Evolutionary conservation across 2,797 vertebrate species (phyloP).

Genomic region (Ctenopoma multispine): DNA sequence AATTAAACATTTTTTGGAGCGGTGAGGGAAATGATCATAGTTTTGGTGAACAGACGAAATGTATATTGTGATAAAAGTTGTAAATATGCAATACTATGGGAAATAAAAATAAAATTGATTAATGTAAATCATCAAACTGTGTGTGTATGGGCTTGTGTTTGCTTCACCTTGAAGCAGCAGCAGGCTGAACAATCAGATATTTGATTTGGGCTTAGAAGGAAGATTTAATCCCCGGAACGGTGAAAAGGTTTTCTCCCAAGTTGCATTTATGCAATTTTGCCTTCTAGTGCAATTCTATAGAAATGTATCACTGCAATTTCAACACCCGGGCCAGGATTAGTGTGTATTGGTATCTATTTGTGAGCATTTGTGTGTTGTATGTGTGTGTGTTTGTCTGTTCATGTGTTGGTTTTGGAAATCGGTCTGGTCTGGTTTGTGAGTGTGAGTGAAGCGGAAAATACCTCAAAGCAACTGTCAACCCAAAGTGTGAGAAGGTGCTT

Average conservation of each 20-base stretch:
- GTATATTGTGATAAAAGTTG: constrained; percentile 47
- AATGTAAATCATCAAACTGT: constrained; percentile 68
- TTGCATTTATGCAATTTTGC: constrained; percentile 84
- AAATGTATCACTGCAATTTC: constrained; percentile 79
- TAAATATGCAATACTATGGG: constrained; percentile 39
- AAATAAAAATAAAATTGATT: constrained; percentile 62
- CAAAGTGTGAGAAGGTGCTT: constrained; percentile 65
- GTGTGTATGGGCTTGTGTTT: constrained; percentile 49
- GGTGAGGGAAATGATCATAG: constrained; percentile 44
- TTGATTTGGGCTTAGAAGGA: constrained; percentile 83
- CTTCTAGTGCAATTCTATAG: constrained; percentile 82
- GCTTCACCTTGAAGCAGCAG: constrained; percentile 75
- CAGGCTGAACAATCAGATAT: constrained; percentile 82
- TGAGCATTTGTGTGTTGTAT: constrained; percentile 51
- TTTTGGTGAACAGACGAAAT: constrained; percentile 52
- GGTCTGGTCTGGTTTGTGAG: constrained; percentile 51
- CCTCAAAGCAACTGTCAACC: constrained; percentile 76
- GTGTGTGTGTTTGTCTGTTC: constrained; percentile 30
- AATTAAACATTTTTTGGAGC: constrained; percentile 60
- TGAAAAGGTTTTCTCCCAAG: constrained; percentile 82
- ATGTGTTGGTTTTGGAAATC: constrained; percentile 49
- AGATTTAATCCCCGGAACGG: constrained; percentile 82
- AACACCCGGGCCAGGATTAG: constrained; percentile 73
- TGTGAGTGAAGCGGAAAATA: constrained; percentile 67
- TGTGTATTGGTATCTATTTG: constrained; percentile 69